These are phyloP conservation scores for Parauchenoglanis ngamensis DNA, from an alignment of 2,797 vertebrate genomes.

Conservation along the genomic window DNA sequence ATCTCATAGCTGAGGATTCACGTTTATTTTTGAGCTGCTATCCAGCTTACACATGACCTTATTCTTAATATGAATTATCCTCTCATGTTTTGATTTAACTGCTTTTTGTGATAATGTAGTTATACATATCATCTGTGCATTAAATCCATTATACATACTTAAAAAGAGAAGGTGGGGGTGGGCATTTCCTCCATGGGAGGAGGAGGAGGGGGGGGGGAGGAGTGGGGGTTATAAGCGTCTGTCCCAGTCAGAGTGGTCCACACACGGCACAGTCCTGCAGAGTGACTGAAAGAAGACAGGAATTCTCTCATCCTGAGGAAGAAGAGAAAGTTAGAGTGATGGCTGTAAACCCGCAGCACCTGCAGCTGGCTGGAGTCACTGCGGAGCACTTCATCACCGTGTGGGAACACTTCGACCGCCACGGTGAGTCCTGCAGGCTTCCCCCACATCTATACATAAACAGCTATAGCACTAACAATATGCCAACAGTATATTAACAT, in stretches of 20 bases:
- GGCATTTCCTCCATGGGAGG: not conserved
- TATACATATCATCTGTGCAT: not conserved
- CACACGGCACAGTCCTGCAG: not conserved
- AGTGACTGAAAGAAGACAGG: constrained; percentile 1
- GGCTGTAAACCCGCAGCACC: constrained; percentile 68
- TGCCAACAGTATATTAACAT: not conserved
- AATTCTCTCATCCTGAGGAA: not conserved
- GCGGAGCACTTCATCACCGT: constrained; percentile 93
- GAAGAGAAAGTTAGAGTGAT: constrained; percentile 61
- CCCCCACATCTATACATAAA: not conserved
- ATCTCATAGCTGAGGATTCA: not conserved
- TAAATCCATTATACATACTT: not conserved
- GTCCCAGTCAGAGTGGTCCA: not conserved
- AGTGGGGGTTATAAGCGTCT: constrained; percentile 16
- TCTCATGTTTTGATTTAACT: not conserved
- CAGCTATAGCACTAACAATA: not conserved
- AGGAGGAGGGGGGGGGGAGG: constrained; percentile 72
- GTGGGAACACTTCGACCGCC: constrained; percentile 91
- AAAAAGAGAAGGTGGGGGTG: no score
- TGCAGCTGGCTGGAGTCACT: constrained; percentile 90
- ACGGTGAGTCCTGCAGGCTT: constrained; percentile 78
- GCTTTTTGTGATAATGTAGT: not conserved
- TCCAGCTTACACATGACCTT: not conserved
- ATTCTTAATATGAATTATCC: not conserved
- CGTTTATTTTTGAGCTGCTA: no score